A percentile compares a stretch with the other conserved stretches of the same genome.
These are phyloP conservation scores for Parambassis ranga DNA, from an alignment of 2,797 vertebrate species.

Conservation along the genomic window DNA sequence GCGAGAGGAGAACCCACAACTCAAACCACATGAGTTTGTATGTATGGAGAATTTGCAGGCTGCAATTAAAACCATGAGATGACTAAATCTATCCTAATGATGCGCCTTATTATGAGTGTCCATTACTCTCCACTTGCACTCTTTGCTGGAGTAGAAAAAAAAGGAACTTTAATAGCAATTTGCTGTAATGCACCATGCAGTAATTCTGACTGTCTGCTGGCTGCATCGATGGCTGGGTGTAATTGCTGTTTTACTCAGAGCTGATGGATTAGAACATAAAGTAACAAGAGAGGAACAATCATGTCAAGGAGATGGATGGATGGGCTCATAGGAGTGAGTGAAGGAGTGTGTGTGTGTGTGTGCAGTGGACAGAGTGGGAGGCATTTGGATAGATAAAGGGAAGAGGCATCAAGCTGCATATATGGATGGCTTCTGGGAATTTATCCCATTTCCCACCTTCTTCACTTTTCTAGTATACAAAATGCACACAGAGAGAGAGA, in stretches of 20 bases:
- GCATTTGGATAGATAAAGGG: constrained; percentile 63
- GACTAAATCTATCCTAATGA: constrained; percentile 78
- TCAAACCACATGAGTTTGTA: constrained; percentile 39
- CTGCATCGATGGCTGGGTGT: constrained; percentile 82
- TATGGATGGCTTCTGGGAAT: constrained; percentile 76
- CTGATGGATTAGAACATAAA: constrained; percentile 90
- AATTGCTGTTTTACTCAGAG: constrained; percentile 88
- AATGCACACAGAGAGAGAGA: not conserved
- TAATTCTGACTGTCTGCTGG: constrained; percentile 84
- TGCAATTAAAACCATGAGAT: constrained; percentile 77
- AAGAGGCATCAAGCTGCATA: constrained; percentile 59
- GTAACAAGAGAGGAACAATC: constrained; percentile 87
- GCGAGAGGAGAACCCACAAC: constrained; percentile 29
- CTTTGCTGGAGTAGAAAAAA: constrained; percentile 56
- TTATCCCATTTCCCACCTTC: constrained; percentile 60
- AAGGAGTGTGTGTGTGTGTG: constrained; percentile 13
- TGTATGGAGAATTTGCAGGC: constrained; percentile 47
- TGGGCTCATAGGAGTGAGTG: constrained; percentile 45
- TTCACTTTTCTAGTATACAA: constrained; percentile 45
- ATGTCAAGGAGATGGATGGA: constrained; percentile 83
- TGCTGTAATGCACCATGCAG: constrained; percentile 82
- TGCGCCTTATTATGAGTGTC: constrained; percentile 77
- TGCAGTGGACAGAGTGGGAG: constrained; percentile 5
- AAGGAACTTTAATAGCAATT: constrained; percentile 84
- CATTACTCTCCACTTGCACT: constrained; percentile 74